These are phyloP conservation scores for Drosophila quinaria DNA, from an alignment of 2,888 invertebrate species.

Conservation along the genomic window DNA sequence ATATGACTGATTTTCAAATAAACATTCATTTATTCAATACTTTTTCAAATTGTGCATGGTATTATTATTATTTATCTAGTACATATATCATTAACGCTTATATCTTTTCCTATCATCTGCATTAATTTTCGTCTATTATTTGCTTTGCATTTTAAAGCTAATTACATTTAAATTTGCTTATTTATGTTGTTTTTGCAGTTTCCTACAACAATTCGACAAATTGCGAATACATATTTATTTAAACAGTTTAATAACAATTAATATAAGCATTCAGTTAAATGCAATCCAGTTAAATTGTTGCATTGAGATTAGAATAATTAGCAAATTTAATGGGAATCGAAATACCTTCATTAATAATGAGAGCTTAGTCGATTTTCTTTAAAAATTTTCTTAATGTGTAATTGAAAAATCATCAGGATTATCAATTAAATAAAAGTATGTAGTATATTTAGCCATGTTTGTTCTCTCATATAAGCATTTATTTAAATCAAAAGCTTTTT, in stretches of 20 bases:
- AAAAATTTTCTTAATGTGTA: too few species aligned
- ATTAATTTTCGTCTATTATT: conserved; percentile 13
- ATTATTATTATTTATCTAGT: background rate
- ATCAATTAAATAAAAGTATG: background rate
- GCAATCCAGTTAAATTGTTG: background rate
- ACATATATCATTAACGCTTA: background rate
- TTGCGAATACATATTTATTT: conserved; percentile 15
- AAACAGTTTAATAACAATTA: conserved; percentile 4
- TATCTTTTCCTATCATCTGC: background rate
- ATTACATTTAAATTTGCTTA: conserved; percentile 21
- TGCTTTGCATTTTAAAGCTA: conserved; percentile 5
- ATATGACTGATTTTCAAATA: too few species aligned
- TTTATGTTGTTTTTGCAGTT: background rate
- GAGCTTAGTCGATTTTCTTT: background rate
- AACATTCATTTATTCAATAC: background rate
- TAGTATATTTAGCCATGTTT: background rate
- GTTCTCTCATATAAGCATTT: background rate
- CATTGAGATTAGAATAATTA: background rate
- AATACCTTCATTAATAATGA: background rate
- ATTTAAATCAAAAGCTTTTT: background rate
- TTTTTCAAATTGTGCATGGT: background rate
- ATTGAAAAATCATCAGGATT: background rate
- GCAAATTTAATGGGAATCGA: background rate
- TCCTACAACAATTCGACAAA: background rate
- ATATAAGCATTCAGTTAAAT: background rate